These are phyloP conservation scores for Moxostoma hubbsi DNA, from an alignment of 2,797 vertebrate genomes.

Conservation along the genomic window DNA sequence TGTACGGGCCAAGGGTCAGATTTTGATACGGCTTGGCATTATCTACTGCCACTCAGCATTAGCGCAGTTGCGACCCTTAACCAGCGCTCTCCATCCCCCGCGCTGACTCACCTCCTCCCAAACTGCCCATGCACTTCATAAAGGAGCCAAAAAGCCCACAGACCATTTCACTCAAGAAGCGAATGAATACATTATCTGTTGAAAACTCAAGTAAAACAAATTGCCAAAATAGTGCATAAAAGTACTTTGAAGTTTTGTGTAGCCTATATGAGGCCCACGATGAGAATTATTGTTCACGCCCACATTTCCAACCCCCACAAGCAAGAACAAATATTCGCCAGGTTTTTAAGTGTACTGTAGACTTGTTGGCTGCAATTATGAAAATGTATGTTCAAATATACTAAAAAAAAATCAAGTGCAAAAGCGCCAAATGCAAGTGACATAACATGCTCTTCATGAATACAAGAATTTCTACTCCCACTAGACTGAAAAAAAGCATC, in stretches of 20 bases:
- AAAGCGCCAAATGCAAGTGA: slow-evolving; percentile 55
- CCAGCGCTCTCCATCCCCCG: slow-evolving; percentile 75
- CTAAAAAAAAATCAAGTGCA: slow-evolving; percentile 51
- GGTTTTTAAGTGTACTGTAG: slow-evolving; percentile 43
- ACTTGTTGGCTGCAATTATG: slow-evolving; percentile 70
- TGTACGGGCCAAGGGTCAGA: slow-evolving; percentile 74
- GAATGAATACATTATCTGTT: slow-evolving; percentile 28
- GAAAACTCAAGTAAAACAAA: slow-evolving; percentile 20
- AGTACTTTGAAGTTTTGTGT: slow-evolving; percentile 1
- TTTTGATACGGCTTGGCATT: slow-evolving; percentile 83
- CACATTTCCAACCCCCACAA: slow-evolving; percentile 55
- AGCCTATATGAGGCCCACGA: slow-evolving; percentile 23
- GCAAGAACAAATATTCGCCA: slow-evolving; percentile 42
- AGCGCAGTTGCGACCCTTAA: slow-evolving; percentile 71
- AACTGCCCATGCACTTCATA: slow-evolving; percentile 73
- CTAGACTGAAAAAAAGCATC: slow-evolving; percentile 53
- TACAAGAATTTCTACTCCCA: slow-evolving; percentile 60
- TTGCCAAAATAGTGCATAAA: slow-evolving; percentile 11
- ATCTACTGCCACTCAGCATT: slow-evolving; percentile 82
- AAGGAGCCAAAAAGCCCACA: slow-evolving; percentile 48
- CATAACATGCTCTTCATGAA: slow-evolving; percentile 57
- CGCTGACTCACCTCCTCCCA: slow-evolving; percentile 79
- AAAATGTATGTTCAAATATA: slow-evolving; percentile 60
- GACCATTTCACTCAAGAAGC: slow-evolving; percentile 36
- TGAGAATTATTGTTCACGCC: slow-evolving; percentile 22